phyloP scores from a whole-genome alignment of 64 coral and sea anemone genomes.

The Dendrophyllia cribrosa region DNA sequence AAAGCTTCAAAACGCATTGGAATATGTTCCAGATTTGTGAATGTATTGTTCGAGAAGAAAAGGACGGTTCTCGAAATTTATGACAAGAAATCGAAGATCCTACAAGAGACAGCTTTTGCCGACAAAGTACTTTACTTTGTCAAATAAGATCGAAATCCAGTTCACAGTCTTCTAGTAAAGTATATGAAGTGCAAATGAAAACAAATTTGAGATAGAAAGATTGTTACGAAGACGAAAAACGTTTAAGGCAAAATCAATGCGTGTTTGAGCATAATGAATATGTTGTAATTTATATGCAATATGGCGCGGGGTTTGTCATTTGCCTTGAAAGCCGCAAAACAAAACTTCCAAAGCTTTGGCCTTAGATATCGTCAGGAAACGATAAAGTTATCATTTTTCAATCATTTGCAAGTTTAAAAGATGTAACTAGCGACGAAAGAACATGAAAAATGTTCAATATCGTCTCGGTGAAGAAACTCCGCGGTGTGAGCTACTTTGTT shows the following conservation, averaged over 20 bases:
- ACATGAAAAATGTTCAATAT: constrained; percentile 14
- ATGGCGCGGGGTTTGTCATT: constrained; percentile 4
- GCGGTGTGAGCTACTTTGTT: neutral
- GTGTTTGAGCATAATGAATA: neutral
- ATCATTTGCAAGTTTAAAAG: too few relatives aligned
- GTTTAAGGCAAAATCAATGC: neutral
- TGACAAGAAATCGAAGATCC: neutral
- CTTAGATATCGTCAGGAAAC: neutral
- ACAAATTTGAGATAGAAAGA: neutral
- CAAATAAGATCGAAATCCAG: neutral
- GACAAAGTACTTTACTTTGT: neutral
- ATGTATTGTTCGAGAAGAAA: neutral
- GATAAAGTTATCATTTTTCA: neutral
- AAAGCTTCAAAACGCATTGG: neutral
- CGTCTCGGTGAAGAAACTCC: neutral
- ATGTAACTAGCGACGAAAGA: neutral
- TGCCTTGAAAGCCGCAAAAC: constrained; percentile 18
- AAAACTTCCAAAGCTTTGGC: neutral
- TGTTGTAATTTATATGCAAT: constrained; percentile 22
- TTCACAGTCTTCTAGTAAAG: neutral
- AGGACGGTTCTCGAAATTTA: neutral
- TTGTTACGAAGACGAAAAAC: neutral
- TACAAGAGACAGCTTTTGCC: neutral
- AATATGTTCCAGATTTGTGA: neutral
- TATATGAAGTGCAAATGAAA: neutral